Evolutionary conservation across 2,113 vertebrate genomes (phyloP).

Genomic region (Tragelaphus scriptus): DNA sequence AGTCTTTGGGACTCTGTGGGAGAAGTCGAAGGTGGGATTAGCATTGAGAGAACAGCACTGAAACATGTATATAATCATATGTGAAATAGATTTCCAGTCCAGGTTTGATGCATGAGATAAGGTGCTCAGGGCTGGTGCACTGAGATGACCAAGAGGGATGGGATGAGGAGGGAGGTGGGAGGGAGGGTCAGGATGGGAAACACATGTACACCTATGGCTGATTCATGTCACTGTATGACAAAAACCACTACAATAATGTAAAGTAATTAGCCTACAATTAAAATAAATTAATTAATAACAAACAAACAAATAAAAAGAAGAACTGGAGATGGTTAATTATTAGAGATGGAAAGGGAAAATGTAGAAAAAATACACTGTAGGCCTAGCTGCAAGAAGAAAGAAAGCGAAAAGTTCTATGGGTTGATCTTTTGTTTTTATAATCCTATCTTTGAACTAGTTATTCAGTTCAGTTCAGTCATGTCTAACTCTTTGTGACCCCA

Average conservation of each 20-base stretch:
- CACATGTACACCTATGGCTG: not conserved
- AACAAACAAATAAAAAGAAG: too few species aligned
- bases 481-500: not conserved
- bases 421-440: not conserved
- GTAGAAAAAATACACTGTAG: too few species aligned
- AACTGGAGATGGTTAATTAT: not conserved
- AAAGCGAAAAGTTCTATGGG: rapidly evolving
- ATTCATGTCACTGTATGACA: not conserved
- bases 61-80: not conserved
- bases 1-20: not conserved
- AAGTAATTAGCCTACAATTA: not conserved
- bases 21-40: not conserved
- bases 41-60: not conserved
- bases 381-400: not conserved
- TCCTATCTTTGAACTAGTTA: not conserved
- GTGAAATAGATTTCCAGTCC: not conserved
- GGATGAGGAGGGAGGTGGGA: not conserved
- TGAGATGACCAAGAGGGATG: not conserved
- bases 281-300: not conserved
- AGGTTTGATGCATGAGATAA: not conserved
- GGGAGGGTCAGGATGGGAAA: not conserved
- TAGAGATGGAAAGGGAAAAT: not conserved
- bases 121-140: not conserved
- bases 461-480: not conserved
- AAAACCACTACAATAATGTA: not conserved